Conservation (phyloP, 2,113 vertebrate species). For the Esox niger region DNA sequence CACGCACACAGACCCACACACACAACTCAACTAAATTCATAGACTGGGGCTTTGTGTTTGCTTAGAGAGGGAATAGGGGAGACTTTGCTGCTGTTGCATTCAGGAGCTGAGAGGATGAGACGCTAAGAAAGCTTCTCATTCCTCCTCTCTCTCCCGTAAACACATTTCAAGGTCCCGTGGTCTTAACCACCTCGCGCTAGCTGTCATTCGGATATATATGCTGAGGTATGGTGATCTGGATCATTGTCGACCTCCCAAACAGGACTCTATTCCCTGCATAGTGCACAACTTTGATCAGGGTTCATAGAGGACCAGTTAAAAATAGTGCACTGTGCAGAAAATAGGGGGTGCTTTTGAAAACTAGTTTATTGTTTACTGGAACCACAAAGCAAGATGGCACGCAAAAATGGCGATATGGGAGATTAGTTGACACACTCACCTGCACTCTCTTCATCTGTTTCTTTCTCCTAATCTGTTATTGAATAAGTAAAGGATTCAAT, state of each 20-base stretch:
- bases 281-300: too few species aligned
- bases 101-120: slow-evolving; percentile 13
- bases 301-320: too few species aligned
- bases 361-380: slow-evolving; percentile 3
- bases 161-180: slow-evolving; percentile 37
- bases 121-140: background rate
- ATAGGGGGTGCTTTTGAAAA: background rate
- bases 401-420: background rate
- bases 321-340: too few species aligned
- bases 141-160: slow-evolving; percentile 17
- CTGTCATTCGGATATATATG: slow-evolving; percentile 19
- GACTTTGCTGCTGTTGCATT: slow-evolving; percentile 25
- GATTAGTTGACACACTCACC: background rate
- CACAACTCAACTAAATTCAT: slow-evolving; percentile 6
- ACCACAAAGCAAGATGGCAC: background rate
- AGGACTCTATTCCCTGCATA: too few species aligned
- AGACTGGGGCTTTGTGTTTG: background rate
- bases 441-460: background rate
- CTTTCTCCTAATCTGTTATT: too few species aligned
- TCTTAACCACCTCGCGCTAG: slow-evolving; percentile 17
- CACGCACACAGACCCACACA: background rate
- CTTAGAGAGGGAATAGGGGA: slow-evolving; percentile 7
- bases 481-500: too few species aligned
- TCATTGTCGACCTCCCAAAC: too few species aligned
- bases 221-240: background rate